Conservation (phyloP, 2,888 invertebrate species). For the Chaetogeoica ovagalla region DNA sequence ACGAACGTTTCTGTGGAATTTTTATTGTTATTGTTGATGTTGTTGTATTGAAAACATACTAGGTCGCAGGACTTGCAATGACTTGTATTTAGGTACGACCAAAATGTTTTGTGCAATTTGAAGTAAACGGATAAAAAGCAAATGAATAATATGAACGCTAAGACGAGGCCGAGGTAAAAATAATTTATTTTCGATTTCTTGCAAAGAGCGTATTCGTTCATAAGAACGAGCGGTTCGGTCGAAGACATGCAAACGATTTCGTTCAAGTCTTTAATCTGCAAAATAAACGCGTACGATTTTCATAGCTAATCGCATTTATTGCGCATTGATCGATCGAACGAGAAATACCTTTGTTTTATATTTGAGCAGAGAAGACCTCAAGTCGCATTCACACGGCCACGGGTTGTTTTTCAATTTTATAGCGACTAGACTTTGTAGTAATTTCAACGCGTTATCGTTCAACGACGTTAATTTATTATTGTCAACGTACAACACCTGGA, state of each 20-base stretch:
- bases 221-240: neutral
- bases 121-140: slow-evolving; percentile 17
- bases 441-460: neutral
- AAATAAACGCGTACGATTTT: neutral
- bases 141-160: slow-evolving; percentile 1
- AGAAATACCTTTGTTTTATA: slow-evolving; percentile 8
- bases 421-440: neutral
- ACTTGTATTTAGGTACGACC: neutral
- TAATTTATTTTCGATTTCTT: slow-evolving; percentile 2
- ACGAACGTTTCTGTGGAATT: slow-evolving; percentile 60
- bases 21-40: slow-evolving; percentile 11
- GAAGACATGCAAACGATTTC: slow-evolving; percentile 8
- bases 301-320: neutral
- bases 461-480: slow-evolving; percentile 8
- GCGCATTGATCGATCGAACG: neutral
- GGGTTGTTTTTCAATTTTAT: slow-evolving; percentile 22
- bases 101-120: neutral
- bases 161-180: neutral
- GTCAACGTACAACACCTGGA: slow-evolving; percentile 5
- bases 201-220: slow-evolving; percentile 16
- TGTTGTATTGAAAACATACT: neutral
- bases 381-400: slow-evolving; percentile 18
- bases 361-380: neutral
- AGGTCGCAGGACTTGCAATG: neutral
- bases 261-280: slow-evolving; percentile 27